Conservation (phyloP, 2,797 vertebrate genomes). For the Neopelma chrysocephalum region DNA sequence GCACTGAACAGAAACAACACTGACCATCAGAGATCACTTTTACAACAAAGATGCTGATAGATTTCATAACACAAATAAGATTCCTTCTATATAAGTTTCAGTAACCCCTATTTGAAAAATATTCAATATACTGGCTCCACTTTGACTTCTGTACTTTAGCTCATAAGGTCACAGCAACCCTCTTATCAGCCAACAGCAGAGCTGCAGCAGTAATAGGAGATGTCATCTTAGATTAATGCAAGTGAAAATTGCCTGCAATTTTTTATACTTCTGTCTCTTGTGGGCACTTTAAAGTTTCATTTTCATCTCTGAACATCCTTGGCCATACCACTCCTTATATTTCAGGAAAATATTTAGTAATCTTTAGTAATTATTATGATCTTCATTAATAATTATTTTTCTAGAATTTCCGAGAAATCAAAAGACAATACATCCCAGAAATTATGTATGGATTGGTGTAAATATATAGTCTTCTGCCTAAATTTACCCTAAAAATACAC, state of each 20-base stretch:
- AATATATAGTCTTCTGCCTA: not conserved
- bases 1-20: not conserved
- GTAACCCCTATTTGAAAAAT: not conserved
- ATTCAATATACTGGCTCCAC: not conserved
- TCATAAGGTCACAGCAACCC: conserved; percentile 50
- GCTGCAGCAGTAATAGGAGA: conserved; percentile 59
- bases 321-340: conserved; percentile 20
- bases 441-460: not conserved
- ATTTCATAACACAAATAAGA: not conserved
- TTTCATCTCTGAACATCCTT: conserved; percentile 45
- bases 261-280: conserved; percentile 44
- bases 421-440: not conserved
- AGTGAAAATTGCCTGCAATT: conserved; percentile 50
- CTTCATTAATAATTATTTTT: conserved; percentile 6
- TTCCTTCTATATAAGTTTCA: not conserved
- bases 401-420: conserved; percentile 8
- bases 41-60: not conserved
- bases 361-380: not conserved
- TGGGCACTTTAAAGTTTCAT: conserved; percentile 41
- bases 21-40: not conserved
- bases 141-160: conserved; percentile 38
- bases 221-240: conserved; percentile 73
- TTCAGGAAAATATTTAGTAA: conserved; percentile 39
- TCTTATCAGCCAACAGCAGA: conserved; percentile 60
- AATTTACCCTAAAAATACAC: not conserved